Evolutionary conservation across 2,888 invertebrate species (phyloP), one percentile per base, ranked within the genome.

Genomic region (Frankliniella intonsa): DNA sequence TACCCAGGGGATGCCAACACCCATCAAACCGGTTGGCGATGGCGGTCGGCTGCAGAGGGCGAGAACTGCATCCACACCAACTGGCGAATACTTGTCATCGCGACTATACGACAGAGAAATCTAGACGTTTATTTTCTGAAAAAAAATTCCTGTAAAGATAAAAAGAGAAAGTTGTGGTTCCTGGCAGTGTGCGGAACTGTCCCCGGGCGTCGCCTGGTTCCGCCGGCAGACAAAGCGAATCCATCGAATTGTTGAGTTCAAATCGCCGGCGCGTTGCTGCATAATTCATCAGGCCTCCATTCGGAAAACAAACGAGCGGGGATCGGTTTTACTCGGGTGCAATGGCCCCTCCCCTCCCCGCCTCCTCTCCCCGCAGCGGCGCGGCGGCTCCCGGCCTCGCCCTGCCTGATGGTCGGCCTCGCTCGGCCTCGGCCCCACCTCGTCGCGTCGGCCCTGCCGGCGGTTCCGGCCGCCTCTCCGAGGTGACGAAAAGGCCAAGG

Each of bases 281-380:
- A 76, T 76, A 76, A 76, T 76, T 22, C 69, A 76, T 76, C 69
- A 22, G 55, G 69, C 69, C 25, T 76, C 69, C 69, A 76, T 76
- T 76, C 69, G 69, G 69, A 76, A 76, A 76, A 76, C 69, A 76
- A 76, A 25, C 69, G 69, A 25, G 17, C 55, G 55, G 55, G 55
- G 55, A 55, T 55, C 55, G 55, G 55, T 55, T 55, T 14, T 55
- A 55, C 55, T 9, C 55, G 8, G 69, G 69, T 76, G 69, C 69
- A 76, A 76, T 76, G 69, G 69, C 69, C 25, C 69, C 22, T 22
- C 12, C 14, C n/a, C 69, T 22, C n/a, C 7, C 22, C n/a, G 69
- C 69, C 55, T 55, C n/a, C 69, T 22, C 69, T 22, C 69, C n/a
- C n/a, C 22, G 22, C n/a, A 22, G 69, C 69, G 7, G 19, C 2